Conservation (phyloP, 2,888 invertebrate genomes). For the Andrena praecox region DNA sequence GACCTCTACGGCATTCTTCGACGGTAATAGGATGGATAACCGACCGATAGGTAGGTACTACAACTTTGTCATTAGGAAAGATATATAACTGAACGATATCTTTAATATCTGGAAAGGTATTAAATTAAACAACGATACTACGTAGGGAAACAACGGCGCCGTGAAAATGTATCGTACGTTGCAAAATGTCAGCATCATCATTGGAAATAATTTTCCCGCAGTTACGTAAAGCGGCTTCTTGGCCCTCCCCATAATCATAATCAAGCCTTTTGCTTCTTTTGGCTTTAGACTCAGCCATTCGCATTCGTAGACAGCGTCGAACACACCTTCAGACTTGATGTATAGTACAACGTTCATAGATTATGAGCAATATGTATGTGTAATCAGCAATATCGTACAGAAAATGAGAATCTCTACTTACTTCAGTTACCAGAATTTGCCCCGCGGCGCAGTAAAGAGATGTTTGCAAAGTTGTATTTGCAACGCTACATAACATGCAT, state of each 20-base stretch:
- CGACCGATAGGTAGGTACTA: background rate
- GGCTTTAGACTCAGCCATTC: conserved; percentile 39
- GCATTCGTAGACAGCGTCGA: conserved; percentile 29
- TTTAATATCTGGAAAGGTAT: background rate
- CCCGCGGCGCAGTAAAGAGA: conserved; percentile 43
- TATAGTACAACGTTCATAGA: no score
- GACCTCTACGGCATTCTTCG: no score
- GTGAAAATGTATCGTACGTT: background rate
- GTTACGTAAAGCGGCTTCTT: background rate
- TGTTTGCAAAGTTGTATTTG: conserved; percentile 27
- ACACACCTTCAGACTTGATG: conserved; percentile 39
- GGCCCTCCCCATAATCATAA: conserved; percentile 27
- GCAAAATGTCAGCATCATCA: conserved; percentile 1
- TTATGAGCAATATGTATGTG: background rate
- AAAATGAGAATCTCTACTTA: conserved; percentile 14
- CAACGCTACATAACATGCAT: background rate
- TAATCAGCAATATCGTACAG: no score
- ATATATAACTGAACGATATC: background rate
- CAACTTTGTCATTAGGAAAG: background rate
- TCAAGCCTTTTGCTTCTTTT: conserved; percentile 44
- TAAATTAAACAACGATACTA: background rate
- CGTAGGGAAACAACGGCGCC: no score
- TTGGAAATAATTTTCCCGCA: background rate
- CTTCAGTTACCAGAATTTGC: conserved; percentile 39
- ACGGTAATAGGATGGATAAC: no score